Evolutionary conservation across 2,797 vertebrate genomes (phyloP).

Genomic region (Intellagama lesueurii): DNA sequence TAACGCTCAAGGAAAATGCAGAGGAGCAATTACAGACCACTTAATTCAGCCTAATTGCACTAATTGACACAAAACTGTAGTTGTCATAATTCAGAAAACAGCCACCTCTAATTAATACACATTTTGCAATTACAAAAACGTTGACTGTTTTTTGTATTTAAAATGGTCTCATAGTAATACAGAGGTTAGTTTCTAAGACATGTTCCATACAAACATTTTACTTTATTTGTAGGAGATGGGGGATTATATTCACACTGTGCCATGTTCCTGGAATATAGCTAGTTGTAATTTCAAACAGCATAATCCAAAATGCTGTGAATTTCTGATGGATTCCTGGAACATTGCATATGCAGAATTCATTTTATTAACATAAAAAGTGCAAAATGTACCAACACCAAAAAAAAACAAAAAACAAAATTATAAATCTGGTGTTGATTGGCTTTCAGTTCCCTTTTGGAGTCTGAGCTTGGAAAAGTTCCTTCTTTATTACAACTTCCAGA

Average conservation of each 20-base stretch:
- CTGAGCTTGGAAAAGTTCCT: too few species aligned
- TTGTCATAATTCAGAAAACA: slow-evolving; percentile 49
- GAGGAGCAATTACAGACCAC: not conserved
- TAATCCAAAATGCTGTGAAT: not conserved
- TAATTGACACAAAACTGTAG: slow-evolving; percentile 43
- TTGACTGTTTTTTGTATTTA: slow-evolving; percentile 40
- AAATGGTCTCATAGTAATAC: slow-evolving; percentile 32
- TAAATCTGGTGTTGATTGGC: too few species aligned
- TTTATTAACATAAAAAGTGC: not conserved
- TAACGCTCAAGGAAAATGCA: not conserved
- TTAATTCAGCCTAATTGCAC: slow-evolving; percentile 54
- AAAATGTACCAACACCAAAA: not conserved
- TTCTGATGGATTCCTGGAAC: not conserved
- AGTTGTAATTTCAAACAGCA: not conserved
- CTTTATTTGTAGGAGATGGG: not conserved
- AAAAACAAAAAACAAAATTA: too few species aligned
- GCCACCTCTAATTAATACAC: slow-evolving; percentile 61
- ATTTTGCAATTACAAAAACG: slow-evolving; percentile 36
- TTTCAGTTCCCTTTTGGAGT: too few species aligned
- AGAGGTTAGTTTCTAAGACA: slow-evolving; percentile 34
- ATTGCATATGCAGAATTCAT: not conserved
- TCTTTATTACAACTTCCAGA: too few species aligned
- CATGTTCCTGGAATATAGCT: not conserved
- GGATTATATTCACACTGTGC: not conserved
- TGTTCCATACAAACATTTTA: slow-evolving; percentile 22